Percentiles rank a stretch among this genome's conserved stretches.
These are phyloP conservation scores for Dryobotodes eremita DNA, from an alignment of 2,888 invertebrate genomes.

Conservation along the genomic window DNA sequence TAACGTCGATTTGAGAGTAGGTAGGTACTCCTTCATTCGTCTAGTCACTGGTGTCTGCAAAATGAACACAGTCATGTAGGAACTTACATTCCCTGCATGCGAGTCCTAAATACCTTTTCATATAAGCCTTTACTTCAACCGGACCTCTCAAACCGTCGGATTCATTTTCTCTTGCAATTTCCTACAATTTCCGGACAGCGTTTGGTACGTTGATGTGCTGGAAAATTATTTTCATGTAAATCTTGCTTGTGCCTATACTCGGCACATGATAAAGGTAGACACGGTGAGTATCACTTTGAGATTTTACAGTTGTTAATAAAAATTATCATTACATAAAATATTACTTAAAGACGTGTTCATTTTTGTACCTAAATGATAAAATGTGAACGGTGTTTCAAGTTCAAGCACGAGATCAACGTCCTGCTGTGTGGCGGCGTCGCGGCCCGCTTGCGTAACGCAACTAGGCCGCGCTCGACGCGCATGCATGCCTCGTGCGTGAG, in stretches of 20 bases:
- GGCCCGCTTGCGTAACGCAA: slow-evolving; percentile 78
- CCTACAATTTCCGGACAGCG: slow-evolving; percentile 90
- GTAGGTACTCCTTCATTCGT: background rate
- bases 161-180: slow-evolving; percentile 91
- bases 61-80: slow-evolving; percentile 17
- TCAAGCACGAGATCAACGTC: slow-evolving; percentile 87
- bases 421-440: slow-evolving; percentile 72
- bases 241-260: slow-evolving; percentile 56
- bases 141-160: slow-evolving; percentile 86
- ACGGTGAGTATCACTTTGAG: background rate
- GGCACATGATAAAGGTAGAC: slow-evolving; percentile 4
- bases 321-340: background rate
- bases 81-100: slow-evolving; percentile 46
- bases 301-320: slow-evolving; percentile 8
- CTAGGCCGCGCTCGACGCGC: slow-evolving; percentile 75
- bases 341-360: slow-evolving; percentile 10
- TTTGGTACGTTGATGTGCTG: slow-evolving; percentile 85
- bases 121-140: slow-evolving; percentile 69
- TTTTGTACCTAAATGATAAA: slow-evolving; percentile 13
- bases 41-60: slow-evolving; percentile 2
- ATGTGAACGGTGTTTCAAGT: slow-evolving; percentile 74
- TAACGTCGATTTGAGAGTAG: background rate
- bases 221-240: slow-evolving; percentile 84
- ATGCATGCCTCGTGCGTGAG: slow-evolving; percentile 74
- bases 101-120: slow-evolving; percentile 68